Base-by-base conservation (phyloP, 2,888 invertebrate species). In the Apoderus coryli region DNA sequence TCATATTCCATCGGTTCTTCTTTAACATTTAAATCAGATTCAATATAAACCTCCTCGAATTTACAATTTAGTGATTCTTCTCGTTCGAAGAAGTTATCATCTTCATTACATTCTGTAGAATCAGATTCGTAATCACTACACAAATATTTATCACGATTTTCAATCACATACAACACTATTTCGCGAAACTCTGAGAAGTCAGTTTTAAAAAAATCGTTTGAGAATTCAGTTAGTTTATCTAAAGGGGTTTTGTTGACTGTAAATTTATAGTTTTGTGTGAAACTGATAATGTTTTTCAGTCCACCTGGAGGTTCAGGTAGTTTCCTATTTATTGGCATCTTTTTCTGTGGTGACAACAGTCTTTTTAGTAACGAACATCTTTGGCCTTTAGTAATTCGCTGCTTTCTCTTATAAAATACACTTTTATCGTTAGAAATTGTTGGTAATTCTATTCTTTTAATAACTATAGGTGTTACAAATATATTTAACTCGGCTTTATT, bases 181-280 rank as follows among this genome's bases (percentile, higher is more conserved):
- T 54, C 47, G 35, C 47, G 44, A 31, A 54, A 58, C 14, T 53
- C 53, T 10, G 47, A 41, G 35, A 57, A 56, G 38, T 55, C 53
- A 34, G 48, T 48, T 30, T 44, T 48, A 39, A 58, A 58, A 38
- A 52, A 58, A 13, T 49, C 50, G 27, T 48, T 45, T 2, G 57
- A 55, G 36, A 58, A 58, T 31, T 47, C 48, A 15, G 46, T 44
- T 13, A 58, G 37, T 34, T 50, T 50, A 25, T 53, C 54, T 28
- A 58, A 40, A 12, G 53, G 53, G 4, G 53, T 50, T 12, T 43
- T 37, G 33, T 52, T 53, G 30, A 46, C 44, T 7, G 53, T 54
- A 41, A 56, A 57, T 42, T 57, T 53, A 36, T 51, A 58, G 27
- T 47, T 49, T 41, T 44, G 48, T 4, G 57, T 57, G 35, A 58